These are phyloP conservation scores for Acestrorhynchus altus DNA, from an alignment of 2,797 vertebrate genomes.

Conservation along the genomic window DNA sequence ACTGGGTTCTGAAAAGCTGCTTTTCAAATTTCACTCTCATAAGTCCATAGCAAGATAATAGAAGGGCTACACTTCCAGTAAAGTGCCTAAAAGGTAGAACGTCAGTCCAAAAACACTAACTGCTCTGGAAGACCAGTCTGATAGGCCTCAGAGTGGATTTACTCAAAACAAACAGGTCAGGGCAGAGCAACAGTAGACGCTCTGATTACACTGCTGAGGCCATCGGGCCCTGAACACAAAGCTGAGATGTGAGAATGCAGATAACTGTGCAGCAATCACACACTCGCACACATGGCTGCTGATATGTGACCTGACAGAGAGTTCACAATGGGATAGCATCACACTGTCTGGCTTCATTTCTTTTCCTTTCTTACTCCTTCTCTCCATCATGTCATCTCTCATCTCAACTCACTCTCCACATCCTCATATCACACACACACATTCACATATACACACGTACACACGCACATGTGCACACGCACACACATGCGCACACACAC, in stretches of 20 bases:
- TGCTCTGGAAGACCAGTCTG: neutral
- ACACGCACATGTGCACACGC: neutral
- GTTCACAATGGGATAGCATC: constrained; percentile 12
- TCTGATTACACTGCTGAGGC: constrained; percentile 31
- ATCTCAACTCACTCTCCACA: neutral
- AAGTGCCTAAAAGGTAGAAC: neutral
- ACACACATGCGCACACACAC: neutral
- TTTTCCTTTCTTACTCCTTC: neutral
- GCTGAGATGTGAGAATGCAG: constrained; percentile 21
- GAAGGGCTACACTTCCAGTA: neutral
- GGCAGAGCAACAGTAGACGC: constrained; percentile 30
- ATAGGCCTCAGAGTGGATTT: constrained; percentile 4
- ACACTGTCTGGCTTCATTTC: neutral
- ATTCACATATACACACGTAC: no score
- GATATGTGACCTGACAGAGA: constrained; percentile 40
- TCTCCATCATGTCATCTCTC: constrained; percentile 19
- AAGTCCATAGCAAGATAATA: neutral
- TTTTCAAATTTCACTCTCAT: constrained; percentile 12
- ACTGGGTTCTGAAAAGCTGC: constrained; percentile 34
- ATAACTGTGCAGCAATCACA: neutral
- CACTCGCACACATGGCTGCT: constrained; percentile 21
- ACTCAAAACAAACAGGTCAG: constrained; percentile 50
- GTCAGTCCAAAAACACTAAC: neutral
- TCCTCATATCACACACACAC: neutral
- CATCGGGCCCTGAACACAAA: constrained; percentile 14